Base-by-base conservation (phyloP, 2,888 invertebrate genomes). In the Lobophora halterata region DNA sequence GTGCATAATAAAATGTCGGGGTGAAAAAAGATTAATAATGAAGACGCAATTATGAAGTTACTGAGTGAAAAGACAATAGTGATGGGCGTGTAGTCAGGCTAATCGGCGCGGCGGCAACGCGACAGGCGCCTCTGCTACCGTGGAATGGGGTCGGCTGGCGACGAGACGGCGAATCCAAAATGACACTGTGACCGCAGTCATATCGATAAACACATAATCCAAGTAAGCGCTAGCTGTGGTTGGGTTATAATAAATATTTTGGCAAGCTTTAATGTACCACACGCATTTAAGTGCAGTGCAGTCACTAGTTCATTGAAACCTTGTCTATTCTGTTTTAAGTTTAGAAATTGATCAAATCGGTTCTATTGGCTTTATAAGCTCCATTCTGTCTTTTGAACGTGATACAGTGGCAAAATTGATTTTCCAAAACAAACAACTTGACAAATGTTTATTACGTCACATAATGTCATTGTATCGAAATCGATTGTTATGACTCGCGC, bases 41-140 rank as follows among this genome's bases (percentile, higher is more conserved):
- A 5, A 48, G 46, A 55, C 45, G 59, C 56, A 68, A 66, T 67
- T 60, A 68, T 49, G 46, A 49, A 28, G 46, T 47, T 41, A 42
- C 43, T 39, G 52, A 54, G 48, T 55, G 48, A 66, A 74, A 71
- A 65, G 71, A 79, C 72, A 79, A 78, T 80, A 81, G 81, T 73
- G 79, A 75, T 74, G 79, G 66, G 71, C 65, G 67, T 64, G 65
- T 49, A 62, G 60, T 58, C 53, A 55, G 53, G 61, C 61, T 71
- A 70, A 73, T 75, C 63, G 71, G 62, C 61, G 62, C 71, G 65
- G 65, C 23, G 69, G 62, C 61, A 63, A 72, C 65, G 65, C 23
- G 69, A 64, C 68, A 70, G 73, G 74, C 79, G 74, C 72, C 71
- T 52, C 49, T 64, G 61, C 67, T 62, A 52, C 55, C 56, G 53